Evolutionary conservation across 2,113 vertebrate genomes (phyloP).

Genomic region (Perca fluviatilis): DNA sequence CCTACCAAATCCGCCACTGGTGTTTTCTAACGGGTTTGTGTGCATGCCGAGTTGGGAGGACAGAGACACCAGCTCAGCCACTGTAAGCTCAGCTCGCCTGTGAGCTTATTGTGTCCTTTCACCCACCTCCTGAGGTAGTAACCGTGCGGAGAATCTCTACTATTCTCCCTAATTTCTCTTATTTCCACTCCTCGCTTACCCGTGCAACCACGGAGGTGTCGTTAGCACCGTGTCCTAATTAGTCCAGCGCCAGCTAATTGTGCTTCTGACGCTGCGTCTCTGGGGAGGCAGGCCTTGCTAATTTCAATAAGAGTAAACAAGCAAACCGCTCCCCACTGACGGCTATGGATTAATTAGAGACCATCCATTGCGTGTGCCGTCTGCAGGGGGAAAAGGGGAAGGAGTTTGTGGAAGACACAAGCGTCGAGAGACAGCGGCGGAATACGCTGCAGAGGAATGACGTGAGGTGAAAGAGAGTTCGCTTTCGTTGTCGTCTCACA

Average conservation of each 20-base stretch:
- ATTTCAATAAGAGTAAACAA: slow-evolving; percentile 88
- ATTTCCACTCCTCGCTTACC: slow-evolving; percentile 29
- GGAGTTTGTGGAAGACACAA: slow-evolving; percentile 14
- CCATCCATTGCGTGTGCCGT: slow-evolving; percentile 52
- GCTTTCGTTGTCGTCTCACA: slow-evolving; percentile 16
- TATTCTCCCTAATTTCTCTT: slow-evolving; percentile 5
- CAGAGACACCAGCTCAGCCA: slow-evolving; percentile 29
- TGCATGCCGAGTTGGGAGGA: neutral
- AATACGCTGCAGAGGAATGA: neutral
- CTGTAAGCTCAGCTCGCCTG: slow-evolving; percentile 24
- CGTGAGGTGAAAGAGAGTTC: slow-evolving; percentile 57
- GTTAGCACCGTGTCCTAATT: slow-evolving; percentile 81
- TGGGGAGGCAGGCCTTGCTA: slow-evolving; percentile 76
- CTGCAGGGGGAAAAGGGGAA: slow-evolving; percentile 14
- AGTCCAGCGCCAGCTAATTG: slow-evolving; percentile 81
- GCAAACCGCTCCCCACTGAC: slow-evolving; percentile 78
- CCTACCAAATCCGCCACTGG: slow-evolving; percentile 36
- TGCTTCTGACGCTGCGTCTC: slow-evolving; percentile 76
- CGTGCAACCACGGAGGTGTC: slow-evolving; percentile 64
- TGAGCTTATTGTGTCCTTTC: slow-evolving; percentile 6
- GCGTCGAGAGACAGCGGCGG: neutral
- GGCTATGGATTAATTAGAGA: slow-evolving; percentile 81
- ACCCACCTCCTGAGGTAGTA: slow-evolving; percentile 9
- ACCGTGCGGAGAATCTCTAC: neutral
- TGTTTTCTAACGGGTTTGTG: slow-evolving; percentile 7